Percentiles rank a stretch among this genome's conserved stretches.
Conservation (phyloP, 2,113 vertebrate species). For the Caranx melampygus region DNA sequence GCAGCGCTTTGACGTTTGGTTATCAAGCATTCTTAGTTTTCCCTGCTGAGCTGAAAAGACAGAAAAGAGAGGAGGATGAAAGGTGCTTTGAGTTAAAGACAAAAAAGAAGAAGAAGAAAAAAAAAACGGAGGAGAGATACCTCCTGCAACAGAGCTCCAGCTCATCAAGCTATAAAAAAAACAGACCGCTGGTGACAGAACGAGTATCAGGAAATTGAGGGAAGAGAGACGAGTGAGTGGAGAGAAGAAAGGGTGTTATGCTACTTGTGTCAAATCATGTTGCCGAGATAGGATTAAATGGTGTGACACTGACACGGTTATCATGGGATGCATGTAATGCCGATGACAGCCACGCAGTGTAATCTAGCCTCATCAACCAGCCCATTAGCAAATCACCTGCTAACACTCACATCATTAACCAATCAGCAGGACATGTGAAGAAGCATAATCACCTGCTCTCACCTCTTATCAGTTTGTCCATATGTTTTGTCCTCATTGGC, state of each 20-base stretch:
- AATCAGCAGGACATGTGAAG: conserved; percentile 70
- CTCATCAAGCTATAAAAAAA: conserved; percentile 54
- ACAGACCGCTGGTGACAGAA: conserved; percentile 40
- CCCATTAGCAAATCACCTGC: conserved; percentile 75
- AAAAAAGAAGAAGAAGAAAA: not conserved
- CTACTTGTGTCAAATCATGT: conserved; percentile 63
- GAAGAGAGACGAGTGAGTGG: conserved; percentile 17
- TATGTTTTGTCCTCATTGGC: conserved; percentile 44
- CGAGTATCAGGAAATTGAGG: conserved; percentile 46
- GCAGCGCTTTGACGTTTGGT: conserved; percentile 20
- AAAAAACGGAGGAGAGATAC: conserved; percentile 16
- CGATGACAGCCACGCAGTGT: conserved; percentile 24
- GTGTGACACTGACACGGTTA: conserved; percentile 67
- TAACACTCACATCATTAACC: conserved; percentile 73
- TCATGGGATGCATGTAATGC: conserved; percentile 66
- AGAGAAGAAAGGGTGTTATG: conserved; percentile 31
- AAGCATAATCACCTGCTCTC: conserved; percentile 57
- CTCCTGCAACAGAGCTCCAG: conserved; percentile 29
- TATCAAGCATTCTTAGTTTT: conserved; percentile 47
- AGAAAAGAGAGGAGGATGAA: conserved; percentile 39
- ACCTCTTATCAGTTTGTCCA: conserved; percentile 57
- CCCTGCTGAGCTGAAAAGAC: conserved; percentile 50
- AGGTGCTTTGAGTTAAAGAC: conserved; percentile 32
- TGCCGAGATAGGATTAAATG: conserved; percentile 62
- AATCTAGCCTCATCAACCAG: conserved; percentile 67